phyloP scores from a whole-genome alignment of 35 echinoderm and acorn worm species.

The Ophioderma brevispina region DNA sequence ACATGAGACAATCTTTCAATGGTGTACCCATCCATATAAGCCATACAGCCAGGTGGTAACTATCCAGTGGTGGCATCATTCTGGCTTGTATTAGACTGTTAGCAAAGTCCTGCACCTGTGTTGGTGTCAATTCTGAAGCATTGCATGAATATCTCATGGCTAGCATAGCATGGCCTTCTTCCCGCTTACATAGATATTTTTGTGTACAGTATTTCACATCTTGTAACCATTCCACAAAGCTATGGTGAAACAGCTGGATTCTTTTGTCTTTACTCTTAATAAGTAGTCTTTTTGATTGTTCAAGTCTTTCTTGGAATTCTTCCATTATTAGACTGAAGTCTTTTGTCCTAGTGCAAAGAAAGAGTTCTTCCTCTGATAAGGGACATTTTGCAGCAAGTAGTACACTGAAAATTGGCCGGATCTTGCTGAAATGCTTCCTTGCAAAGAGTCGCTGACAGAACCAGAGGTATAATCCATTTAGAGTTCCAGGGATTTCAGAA shows the following conservation, averaged over 20 bases:
- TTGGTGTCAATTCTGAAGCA: conserved; percentile 84
- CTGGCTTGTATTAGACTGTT: conserved; percentile 85
- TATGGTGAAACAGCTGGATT: conserved; percentile 86
- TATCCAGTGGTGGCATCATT: conserved; percentile 70
- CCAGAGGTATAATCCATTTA: conserved; percentile 98
- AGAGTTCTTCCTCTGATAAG: conserved; percentile 83
- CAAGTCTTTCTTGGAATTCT: conserved; percentile 81
- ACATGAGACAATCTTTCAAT: conserved; percentile 80
- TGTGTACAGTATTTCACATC: conserved; percentile 98
- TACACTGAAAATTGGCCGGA: conserved; percentile 80
- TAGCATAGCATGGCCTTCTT: conserved; percentile 96
- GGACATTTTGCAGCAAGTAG: conserved; percentile 90
- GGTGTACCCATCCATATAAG: conserved; percentile 91
- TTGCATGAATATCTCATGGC: conserved; percentile 93
- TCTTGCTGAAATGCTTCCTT: conserved; percentile 84
- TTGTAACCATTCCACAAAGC: conserved; percentile 94
- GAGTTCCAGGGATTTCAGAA: conserved; percentile 91
- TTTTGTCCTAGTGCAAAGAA: conserved; percentile 79
- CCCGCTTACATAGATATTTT: conserved; percentile 91
- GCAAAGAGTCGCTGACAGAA: conserved; percentile 87
- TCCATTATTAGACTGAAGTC: conserved; percentile 74
- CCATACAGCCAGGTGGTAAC: conserved; percentile 86
- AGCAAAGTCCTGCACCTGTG: conserved; percentile 97
- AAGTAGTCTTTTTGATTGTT: conserved; percentile 67
- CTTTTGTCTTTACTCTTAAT: conserved; percentile 70